Base-by-base conservation (phyloP, 2,797 vertebrate genomes). In the Diplodus puntazzo region DNA sequence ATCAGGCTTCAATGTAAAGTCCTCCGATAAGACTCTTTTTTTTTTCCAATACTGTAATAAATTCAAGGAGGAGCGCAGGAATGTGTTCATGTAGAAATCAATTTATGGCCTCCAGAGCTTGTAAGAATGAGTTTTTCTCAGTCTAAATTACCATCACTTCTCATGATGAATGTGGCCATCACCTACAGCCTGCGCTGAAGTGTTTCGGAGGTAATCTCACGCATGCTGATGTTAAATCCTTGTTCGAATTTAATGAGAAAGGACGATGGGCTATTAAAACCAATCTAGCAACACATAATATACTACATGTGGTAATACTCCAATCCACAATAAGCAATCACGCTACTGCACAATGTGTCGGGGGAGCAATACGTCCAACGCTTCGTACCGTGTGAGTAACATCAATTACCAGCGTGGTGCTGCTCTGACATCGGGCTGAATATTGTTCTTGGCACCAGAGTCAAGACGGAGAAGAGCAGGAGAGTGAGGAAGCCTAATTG, bases 381-480 rank as follows among this genome's bases (percentile, higher is more conserved):
- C 66, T 84, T 75, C 50, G n/a, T 69, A 82, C 89, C 80, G 63
- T 79, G 77, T 61, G 52, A 87, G 84, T 68, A 84, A 73, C 39
- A 80, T 89, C 85, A 91, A 86, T 92, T 89, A 87, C 88, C 83
- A 87, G 79, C 46, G 53, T 86, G 82, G 80, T 87, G 84, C 82
- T 81, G 83, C 88, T 77, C 71, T 83, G 82, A 90, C 91, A 83
- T 80, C 75, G 53, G 68, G 52, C 43, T 82, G 71, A 90, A 90
- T 93, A 89, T 94, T 95, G 84, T 93, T 92, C 85, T 93, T 95
- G 94, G 92, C 92, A 88, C 82, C 14, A 17, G 73, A 83, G 77
- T 65, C 75, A 75, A 71, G 67, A 79, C 60, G 70, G 72, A 77
- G 82, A 85, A 73, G 82, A 89, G 81, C 75, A 84, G 75, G 74